Conservation (phyloP, 2,797 vertebrate genomes). For the Lepus townsendii region DNA sequence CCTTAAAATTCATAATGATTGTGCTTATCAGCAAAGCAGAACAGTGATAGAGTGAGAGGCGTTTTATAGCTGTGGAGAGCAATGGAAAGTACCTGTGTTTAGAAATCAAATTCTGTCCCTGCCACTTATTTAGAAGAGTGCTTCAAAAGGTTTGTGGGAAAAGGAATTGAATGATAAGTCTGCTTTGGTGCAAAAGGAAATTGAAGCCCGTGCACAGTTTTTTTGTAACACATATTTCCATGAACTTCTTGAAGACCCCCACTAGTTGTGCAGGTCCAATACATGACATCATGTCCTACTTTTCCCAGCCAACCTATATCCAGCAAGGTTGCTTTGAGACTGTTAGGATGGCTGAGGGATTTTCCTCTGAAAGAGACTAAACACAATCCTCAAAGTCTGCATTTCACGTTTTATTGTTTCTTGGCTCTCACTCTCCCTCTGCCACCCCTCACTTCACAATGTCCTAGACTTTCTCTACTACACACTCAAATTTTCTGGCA, state of each 20-base stretch:
- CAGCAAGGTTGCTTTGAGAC: neutral
- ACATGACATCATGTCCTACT: neutral
- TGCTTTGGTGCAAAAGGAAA: no score
- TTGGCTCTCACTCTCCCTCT: neutral
- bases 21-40: constrained; percentile 41
- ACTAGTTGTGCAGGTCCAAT: neutral
- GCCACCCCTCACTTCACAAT: neutral
- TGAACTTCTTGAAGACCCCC: no score
- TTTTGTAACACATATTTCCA: no score
- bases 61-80: neutral
- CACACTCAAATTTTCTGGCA: neutral
- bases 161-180: no score
- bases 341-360: neutral
- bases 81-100: neutral
- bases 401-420: neutral
- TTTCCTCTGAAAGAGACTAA: neutral
- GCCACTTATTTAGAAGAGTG: neutral
- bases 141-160: no score
- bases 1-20: constrained; percentile 68
- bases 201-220: no score
- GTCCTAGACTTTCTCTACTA: neutral
- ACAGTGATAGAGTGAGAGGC: neutral
- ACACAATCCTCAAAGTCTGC: neutral
- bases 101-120: constrained; percentile 1
- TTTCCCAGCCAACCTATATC: neutral